Conservation (phyloP, 2,888 invertebrate species). For the Chironomus tentans region DNA sequence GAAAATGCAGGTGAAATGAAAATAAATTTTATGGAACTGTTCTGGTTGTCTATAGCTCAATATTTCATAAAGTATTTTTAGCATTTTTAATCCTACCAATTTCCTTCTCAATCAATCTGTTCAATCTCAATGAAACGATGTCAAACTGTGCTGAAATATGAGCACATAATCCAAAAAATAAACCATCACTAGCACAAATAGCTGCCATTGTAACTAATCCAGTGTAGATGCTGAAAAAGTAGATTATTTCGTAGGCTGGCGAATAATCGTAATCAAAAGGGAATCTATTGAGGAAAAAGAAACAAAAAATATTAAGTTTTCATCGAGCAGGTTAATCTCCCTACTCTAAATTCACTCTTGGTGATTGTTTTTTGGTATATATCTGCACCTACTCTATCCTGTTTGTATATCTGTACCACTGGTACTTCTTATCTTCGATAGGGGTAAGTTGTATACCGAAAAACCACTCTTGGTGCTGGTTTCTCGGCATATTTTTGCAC, state of each 20-base stretch:
- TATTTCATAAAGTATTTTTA: too few relatives aligned
- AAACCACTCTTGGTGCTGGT: too few relatives aligned
- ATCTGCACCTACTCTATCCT: too few relatives aligned
- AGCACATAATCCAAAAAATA: slow-evolving; percentile 5
- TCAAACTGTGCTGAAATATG: slow-evolving; percentile 10
- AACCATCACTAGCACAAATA: neutral
- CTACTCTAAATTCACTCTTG: too few relatives aligned
- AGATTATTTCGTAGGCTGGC: neutral
- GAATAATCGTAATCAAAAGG: neutral
- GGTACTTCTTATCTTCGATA: too few relatives aligned
- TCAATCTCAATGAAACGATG: neutral
- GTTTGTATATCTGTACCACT: too few relatives aligned
- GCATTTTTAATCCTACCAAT: neutral
- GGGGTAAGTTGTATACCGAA: too few relatives aligned
- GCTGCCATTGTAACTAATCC: neutral
- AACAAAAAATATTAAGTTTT: too few relatives aligned
- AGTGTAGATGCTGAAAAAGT: neutral
- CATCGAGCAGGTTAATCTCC: too few relatives aligned
- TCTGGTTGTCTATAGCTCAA: too few relatives aligned
- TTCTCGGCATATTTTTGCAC: too few relatives aligned
- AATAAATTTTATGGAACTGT: neutral
- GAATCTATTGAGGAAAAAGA: neutral
- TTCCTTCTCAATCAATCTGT: neutral
- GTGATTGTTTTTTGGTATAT: too few relatives aligned
- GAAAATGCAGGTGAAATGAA: neutral